Percentiles rank a stretch among this genome's conserved stretches.
These are phyloP conservation scores for Lamprotornis superbus DNA, from an alignment of 2,113 vertebrate genomes.

Conservation along the genomic window DNA sequence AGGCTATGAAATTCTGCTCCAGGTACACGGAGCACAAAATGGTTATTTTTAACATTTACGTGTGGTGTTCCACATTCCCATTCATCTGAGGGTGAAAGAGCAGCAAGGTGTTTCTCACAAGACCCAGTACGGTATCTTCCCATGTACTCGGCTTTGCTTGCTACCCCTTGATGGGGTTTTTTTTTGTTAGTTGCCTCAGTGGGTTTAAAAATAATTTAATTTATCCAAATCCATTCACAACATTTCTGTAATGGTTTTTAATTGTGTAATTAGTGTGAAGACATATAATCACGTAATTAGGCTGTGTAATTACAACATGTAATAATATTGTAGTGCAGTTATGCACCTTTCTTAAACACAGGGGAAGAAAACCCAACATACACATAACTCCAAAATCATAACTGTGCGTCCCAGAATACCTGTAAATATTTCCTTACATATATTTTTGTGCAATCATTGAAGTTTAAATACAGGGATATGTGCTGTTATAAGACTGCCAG, in stretches of 20 bases:
- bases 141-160: background rate
- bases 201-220: slow-evolving; percentile 47
- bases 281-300: slow-evolving; percentile 60
- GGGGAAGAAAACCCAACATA: background rate
- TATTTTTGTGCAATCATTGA: background rate
- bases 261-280: slow-evolving; percentile 68
- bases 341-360: slow-evolving; percentile 15
- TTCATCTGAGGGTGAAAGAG: background rate
- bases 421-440: background rate
- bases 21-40: background rate
- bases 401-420: background rate
- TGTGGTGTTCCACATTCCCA: background rate
- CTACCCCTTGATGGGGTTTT: background rate
- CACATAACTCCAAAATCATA: background rate
- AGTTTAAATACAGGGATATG: background rate
- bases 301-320: slow-evolving; percentile 58
- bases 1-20: background rate
- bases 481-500: background rate
- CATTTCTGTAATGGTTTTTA: slow-evolving; percentile 55
- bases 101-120: background rate
- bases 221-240: slow-evolving; percentile 54
- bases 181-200: background rate
- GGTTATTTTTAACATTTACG: background rate
- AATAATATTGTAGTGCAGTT: slow-evolving; percentile 58
- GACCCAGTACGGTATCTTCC: background rate